Evolutionary conservation across 2,113 vertebrate genomes (phyloP).

Genomic region (Passerina amoena): DNA sequence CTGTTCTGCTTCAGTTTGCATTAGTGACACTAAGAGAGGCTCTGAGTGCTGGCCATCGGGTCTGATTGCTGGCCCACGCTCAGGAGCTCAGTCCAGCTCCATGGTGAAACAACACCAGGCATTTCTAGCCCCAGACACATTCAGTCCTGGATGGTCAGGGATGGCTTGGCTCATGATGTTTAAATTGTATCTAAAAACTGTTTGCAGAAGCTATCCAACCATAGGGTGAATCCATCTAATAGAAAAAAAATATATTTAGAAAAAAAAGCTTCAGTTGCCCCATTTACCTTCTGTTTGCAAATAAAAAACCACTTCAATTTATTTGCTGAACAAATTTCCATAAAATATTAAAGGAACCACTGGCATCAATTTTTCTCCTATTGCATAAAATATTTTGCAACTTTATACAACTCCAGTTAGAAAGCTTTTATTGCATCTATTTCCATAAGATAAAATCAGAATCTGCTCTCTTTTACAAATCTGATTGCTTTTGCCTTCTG

Average conservation of each 20-base stretch:
- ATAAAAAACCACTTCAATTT: conserved; percentile 51
- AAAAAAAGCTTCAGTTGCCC: not conserved
- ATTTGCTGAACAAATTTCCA: conserved; percentile 56
- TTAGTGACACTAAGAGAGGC: not conserved
- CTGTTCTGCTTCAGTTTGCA: not conserved
- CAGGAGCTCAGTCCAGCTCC: not conserved
- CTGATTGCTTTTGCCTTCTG: conserved; percentile 66
- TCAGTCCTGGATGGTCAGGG: not conserved
- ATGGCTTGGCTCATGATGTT: not conserved
- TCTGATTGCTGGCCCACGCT: not conserved
- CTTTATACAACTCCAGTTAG: conserved; percentile 34
- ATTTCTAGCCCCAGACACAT: not conserved
- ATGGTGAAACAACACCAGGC: rapidly evolving
- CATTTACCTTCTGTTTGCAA: conserved; percentile 61
- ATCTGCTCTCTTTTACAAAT: conserved; percentile 62
- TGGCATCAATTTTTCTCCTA: conserved; percentile 37
- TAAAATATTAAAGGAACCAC: conserved; percentile 64
- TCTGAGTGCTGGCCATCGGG: not conserved
- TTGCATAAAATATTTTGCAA: conserved; percentile 38
- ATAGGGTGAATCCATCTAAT: not conserved
- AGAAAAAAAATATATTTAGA: not conserved
- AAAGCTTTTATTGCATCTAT: conserved; percentile 64
- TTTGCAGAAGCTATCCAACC: not conserved
- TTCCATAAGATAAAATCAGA: conserved; percentile 67
- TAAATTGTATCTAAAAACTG: not conserved